Conservation (phyloP, 1,140 invertebrate genomes). For the Drosophila parvula region DNA sequence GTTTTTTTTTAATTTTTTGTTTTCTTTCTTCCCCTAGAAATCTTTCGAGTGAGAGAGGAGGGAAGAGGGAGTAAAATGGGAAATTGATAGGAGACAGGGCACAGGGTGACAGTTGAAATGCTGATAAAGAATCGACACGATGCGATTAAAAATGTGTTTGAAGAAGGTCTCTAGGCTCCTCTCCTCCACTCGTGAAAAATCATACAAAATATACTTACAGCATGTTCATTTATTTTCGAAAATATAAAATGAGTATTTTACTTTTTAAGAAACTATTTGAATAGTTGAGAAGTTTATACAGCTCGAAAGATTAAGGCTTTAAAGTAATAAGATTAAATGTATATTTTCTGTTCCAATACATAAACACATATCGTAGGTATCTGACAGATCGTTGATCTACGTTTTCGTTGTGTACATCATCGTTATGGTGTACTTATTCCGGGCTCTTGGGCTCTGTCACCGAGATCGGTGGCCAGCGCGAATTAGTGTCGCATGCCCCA, state of each 20-base stretch:
- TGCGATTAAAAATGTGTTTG: conserved; percentile 29
- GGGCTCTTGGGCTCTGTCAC: conserved; percentile 35
- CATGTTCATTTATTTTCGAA: neutral
- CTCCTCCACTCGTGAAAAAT: neutral
- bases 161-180: neutral
- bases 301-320: too few relatives aligned
- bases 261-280: neutral
- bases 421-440: conserved; percentile 3
- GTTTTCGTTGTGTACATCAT: neutral
- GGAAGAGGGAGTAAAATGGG: neutral
- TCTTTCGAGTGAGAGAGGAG: conserved; percentile 2
- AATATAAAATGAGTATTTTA: neutral
- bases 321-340: too few relatives aligned
- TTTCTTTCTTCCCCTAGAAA: conserved; percentile 1
- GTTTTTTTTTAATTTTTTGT: neutral
- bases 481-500: conserved; percentile 71
- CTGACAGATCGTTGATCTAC: conserved; percentile 5
- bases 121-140: conserved; percentile 43
- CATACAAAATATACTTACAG: neutral
- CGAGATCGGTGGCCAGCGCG: conserved; percentile 36
- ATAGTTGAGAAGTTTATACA: neutral
- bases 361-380: neutral
- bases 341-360: neutral
- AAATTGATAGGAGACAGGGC: conserved; percentile 34
- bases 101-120: conserved; percentile 49